Percentiles rank a stretch among this genome's conserved stretches.
Conservation (phyloP, 1,140 invertebrate species). For the Pentalonia nigronervosa region DNA sequence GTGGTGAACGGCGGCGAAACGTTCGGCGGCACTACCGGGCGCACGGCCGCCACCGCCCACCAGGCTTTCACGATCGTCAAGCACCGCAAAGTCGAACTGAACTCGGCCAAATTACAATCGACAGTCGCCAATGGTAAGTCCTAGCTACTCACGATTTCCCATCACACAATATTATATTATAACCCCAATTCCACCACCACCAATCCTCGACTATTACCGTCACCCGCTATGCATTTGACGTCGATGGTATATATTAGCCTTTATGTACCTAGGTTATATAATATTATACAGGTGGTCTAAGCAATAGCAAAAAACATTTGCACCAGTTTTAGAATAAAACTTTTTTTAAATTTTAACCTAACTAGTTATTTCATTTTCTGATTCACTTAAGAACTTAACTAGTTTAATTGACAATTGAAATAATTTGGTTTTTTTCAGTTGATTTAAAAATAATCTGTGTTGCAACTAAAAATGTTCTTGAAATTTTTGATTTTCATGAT, state of each 20-base stretch:
- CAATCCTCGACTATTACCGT: neutral
- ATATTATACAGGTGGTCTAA: neutral
- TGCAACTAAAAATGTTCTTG: too few relatives aligned
- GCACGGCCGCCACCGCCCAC: neutral
- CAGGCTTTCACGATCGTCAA: slow-evolving; percentile 60
- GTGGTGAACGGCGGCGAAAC: slow-evolving; percentile 43
- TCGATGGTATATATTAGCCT: neutral
- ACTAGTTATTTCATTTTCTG: too few relatives aligned
- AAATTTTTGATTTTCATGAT: too few relatives aligned
- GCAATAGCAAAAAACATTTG: neutral
- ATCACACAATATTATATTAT: neutral
- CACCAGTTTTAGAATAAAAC: neutral
- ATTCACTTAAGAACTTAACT: too few relatives aligned
- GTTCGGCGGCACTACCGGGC: slow-evolving; percentile 32
- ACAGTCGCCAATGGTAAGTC: slow-evolving; percentile 23
- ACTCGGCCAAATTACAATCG: slow-evolving; percentile 58
- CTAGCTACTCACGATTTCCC: neutral
- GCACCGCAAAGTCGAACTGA: slow-evolving; percentile 60
- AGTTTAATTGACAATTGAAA: too few relatives aligned
- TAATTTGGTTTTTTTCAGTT: too few relatives aligned
- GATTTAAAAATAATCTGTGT: too few relatives aligned
- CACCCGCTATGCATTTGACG: neutral
- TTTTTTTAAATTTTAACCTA: too few relatives aligned
- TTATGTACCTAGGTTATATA: neutral
- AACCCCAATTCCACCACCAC: neutral